Evolutionary conservation across 2,888 invertebrate species (phyloP).

Genomic region (Rhogogaster chlorosoma): DNA sequence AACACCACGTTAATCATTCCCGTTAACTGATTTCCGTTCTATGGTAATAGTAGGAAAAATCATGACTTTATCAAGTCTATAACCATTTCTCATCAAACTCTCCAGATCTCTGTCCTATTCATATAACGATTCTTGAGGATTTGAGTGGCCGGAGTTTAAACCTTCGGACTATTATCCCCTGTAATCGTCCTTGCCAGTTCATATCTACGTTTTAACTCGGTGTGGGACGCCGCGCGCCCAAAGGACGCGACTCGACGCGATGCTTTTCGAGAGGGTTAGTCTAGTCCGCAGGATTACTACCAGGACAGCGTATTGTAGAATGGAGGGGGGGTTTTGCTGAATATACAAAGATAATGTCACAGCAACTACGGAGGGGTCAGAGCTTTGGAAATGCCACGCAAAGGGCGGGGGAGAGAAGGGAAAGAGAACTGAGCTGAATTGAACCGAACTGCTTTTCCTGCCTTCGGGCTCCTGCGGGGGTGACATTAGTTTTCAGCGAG

Average conservation of each 20-base stretch:
- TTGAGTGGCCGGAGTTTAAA: not conserved
- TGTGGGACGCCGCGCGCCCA: not conserved
- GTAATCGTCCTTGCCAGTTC: slow-evolving; percentile 34
- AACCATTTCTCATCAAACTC: not conserved
- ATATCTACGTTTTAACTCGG: slow-evolving; percentile 1
- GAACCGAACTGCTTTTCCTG: not conserved
- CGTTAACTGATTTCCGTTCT: not conserved
- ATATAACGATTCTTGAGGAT: not conserved
- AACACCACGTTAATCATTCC: not conserved
- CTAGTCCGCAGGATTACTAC: slow-evolving; percentile 14
- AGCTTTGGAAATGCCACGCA: slow-evolving; percentile 26
- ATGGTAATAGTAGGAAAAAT: not conserved
- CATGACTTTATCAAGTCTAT: not conserved
- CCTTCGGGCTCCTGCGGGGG: not conserved
- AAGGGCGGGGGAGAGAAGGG: slow-evolving; percentile 4
- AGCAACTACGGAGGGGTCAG: slow-evolving; percentile 7
- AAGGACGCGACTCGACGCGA: slow-evolving; percentile 17
- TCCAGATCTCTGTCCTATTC: not conserved
- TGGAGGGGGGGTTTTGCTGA: not conserved
- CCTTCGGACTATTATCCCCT: slow-evolving; percentile 34
- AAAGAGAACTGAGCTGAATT: not conserved
- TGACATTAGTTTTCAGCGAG: slow-evolving; percentile 15
- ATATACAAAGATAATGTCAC: slow-evolving; percentile 46
- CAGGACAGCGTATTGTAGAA: not conserved
- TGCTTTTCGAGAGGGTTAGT: slow-evolving; percentile 32